A percentile compares a stretch with the other conserved stretches of the same genome.
Conservation (phyloP, 1,140 invertebrate genomes). For the Dysdera silvatica region DNA sequence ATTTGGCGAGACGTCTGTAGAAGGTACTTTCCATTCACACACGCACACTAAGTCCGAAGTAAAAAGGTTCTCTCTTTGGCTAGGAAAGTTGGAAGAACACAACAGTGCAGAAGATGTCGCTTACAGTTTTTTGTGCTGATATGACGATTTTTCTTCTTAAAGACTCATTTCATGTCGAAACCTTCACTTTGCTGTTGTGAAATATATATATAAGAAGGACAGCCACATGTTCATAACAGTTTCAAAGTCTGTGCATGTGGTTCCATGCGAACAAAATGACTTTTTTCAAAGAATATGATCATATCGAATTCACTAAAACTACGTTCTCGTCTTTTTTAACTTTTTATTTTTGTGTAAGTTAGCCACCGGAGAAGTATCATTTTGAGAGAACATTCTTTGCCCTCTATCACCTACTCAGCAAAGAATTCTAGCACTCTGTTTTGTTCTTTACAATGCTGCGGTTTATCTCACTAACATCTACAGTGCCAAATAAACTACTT, state of each 20-base stretch:
- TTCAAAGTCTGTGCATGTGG: slow-evolving; percentile 17
- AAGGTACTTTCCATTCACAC: slow-evolving; percentile 13
- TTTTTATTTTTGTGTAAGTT: slow-evolving; percentile 13
- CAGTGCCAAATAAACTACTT: slow-evolving; percentile 21
- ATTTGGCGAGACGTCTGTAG: slow-evolving; percentile 29
- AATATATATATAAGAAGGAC: neutral
- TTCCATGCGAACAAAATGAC: slow-evolving; percentile 1
- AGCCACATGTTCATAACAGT: neutral
- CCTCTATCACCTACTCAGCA: no score
- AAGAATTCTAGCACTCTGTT: no score
- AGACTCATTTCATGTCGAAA: slow-evolving; percentile 6
- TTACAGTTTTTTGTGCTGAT: slow-evolving; percentile 30
- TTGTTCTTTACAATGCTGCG: slow-evolving; percentile 27
- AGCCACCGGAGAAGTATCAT: no score
- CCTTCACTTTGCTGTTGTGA: slow-evolving; percentile 17
- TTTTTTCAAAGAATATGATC: slow-evolving; percentile 17
- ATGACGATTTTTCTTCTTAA: slow-evolving; percentile 23
- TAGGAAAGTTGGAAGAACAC: slow-evolving; percentile 32
- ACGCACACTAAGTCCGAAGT: no score
- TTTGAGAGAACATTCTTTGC: no score
- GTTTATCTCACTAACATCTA: slow-evolving; percentile 22
- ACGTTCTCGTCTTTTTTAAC: slow-evolving; percentile 26
- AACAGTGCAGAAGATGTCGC: slow-evolving; percentile 29
- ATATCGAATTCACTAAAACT: slow-evolving; percentile 28
- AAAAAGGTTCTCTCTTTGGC: slow-evolving; percentile 29